A percentile compares a stretch with the other conserved stretches of the same genome.
Evolutionary conservation across 35 echinoderm and acorn worm genomes (phyloP).

Genomic region (Ptychodera flava): DNA sequence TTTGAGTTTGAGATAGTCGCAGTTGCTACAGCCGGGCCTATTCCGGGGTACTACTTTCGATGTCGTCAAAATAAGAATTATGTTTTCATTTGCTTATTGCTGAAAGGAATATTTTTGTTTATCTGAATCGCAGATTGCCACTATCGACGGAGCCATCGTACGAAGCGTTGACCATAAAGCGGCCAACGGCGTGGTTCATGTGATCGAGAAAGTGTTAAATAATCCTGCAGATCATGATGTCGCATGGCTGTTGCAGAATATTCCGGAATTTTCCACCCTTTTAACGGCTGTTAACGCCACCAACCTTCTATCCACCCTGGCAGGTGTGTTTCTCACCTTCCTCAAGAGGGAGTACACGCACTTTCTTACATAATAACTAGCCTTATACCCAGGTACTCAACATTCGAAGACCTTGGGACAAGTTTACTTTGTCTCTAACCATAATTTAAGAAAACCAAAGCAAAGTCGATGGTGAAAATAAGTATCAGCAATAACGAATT

Average conservation of each 20-base stretch:
- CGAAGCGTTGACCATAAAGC: background rate
- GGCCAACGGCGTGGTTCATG: background rate
- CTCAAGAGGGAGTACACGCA: too few relatives aligned
- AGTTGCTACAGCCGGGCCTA: background rate
- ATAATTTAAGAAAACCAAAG: too few relatives aligned
- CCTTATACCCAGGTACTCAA: too few relatives aligned
- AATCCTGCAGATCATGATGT: background rate
- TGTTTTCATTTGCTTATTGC: background rate
- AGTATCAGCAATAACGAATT: too few relatives aligned
- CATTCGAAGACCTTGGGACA: too few relatives aligned
- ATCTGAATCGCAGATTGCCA: too few relatives aligned
- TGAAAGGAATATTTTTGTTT: too few relatives aligned
- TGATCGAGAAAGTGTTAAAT: background rate
- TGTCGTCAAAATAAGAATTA: background rate
- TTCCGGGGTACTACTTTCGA: background rate
- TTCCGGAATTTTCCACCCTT: background rate
- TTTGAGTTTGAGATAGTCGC: background rate
- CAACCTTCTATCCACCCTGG: background rate
- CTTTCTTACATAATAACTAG: too few relatives aligned
- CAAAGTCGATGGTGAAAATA: too few relatives aligned
- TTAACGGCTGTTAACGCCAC: background rate
- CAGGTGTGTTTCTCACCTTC: background rate
- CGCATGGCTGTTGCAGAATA: background rate
- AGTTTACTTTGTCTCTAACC: too few relatives aligned
- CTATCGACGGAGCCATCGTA: background rate